phyloP scores from a whole-genome alignment of 2,113 vertebrate genomes.

The Lucifuga dentata region DNA sequence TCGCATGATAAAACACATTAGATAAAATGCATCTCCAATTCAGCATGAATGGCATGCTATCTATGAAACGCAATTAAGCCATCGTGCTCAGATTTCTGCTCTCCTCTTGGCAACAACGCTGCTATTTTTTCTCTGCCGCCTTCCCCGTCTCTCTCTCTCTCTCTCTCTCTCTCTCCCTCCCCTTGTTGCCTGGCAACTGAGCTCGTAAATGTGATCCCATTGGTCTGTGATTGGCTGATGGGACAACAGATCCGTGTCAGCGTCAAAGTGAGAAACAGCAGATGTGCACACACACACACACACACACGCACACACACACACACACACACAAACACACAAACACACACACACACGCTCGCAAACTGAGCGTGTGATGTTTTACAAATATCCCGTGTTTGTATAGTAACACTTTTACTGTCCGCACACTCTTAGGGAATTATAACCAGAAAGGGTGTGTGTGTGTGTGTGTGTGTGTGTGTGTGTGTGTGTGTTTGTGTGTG shows the following conservation, averaged over 20 bases:
- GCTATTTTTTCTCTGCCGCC: constrained; percentile 74
- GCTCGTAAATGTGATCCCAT: constrained; percentile 70
- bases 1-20: constrained; percentile 20
- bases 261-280: constrained; percentile 33
- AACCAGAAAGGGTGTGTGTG: neutral
- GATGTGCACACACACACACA: constrained; percentile 5
- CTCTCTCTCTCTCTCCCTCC: constrained; percentile 34
- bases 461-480: constrained; percentile 1
- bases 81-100: constrained; percentile 64
- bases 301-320: constrained; percentile 5
- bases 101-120: constrained; percentile 76
- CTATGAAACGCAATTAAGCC: constrained; percentile 63
- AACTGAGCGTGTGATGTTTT: neutral
- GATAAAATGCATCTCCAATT: constrained; percentile 20
- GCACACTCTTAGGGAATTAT: too few species aligned
- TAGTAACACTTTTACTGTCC: too few species aligned
- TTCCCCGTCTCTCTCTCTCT: constrained; percentile 58
- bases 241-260: constrained; percentile 25
- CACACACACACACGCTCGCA: constrained; percentile 9
- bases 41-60: constrained; percentile 52
- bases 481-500: constrained; percentile 9
- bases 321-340: too few species aligned
- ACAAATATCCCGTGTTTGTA: neutral
- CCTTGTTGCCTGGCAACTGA: constrained; percentile 81
- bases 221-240: constrained; percentile 60